Evolutionary conservation across 2,888 invertebrate species (phyloP), one percentile per base, ranked within the genome.

Genomic region (Hydrotaea diabolus): DNA sequence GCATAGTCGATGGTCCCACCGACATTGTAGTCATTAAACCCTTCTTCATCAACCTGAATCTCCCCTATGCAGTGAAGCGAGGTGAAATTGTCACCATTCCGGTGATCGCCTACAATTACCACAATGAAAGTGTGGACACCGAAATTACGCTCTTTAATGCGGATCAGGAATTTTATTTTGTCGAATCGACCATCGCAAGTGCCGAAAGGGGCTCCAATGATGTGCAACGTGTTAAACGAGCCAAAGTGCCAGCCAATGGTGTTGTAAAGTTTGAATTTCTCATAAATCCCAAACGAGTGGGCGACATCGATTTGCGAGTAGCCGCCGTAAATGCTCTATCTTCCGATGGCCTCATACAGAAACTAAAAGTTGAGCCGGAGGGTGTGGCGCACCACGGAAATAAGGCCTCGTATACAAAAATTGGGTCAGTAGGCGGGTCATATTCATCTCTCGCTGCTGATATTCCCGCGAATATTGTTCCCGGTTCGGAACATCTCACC

Each of bases 161-260:
- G n/a, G n/a, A n/a, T n/a, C n/a, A n/a, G n/a, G n/a, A n/a, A n/a
- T n/a, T n/a, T n/a, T n/a, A n/a, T n/a, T n/a, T n/a, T n/a, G n/a
- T n/a, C n/a, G n/a, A n/a, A n/a, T n/a, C n/a, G n/a, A n/a, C n/a
- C n/a, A n/a, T n/a, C n/a, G n/a, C n/a, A n/a, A n/a, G n/a, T n/a
- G n/a, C n/a, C n/a, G n/a, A n/a, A n/a, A n/a, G n/a, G n/a, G n/a
- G n/a, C n/a, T n/a, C n/a, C n/a, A n/a, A n/a, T n/a, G n/a, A n/a
- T n/a, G 26, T 94, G 87, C 8, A 74, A 15, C 66, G 66, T 49
- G 21, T 88, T 1, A 92, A 91, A 43, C 4, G 13, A 0, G 91
- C 97, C 8, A 93, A 93, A 0, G 94, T 97, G 0, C 94, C 95
- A 46, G 95, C 96, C 0, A 95, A 96, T 77, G 93, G 94, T 1